Evolutionary conservation across 2,113 vertebrate species (phyloP).

Genomic region (Ammospiza nelsoni): DNA sequence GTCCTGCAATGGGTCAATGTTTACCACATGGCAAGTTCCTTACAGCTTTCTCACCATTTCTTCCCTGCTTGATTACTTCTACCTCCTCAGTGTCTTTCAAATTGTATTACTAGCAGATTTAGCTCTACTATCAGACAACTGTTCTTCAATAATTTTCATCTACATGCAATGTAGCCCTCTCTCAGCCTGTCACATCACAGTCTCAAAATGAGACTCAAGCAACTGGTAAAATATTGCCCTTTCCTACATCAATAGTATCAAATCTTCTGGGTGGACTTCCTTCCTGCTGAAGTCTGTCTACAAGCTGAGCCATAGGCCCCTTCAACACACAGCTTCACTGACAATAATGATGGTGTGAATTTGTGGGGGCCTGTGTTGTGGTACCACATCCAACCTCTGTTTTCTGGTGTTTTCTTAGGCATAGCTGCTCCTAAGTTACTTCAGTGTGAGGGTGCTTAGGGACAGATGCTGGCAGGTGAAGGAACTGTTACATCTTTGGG

Average conservation of each 20-base stretch:
- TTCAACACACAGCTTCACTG: neutral
- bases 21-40: neutral
- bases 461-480: neutral
- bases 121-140: neutral
- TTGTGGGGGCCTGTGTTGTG: neutral
- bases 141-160: neutral
- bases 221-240: neutral
- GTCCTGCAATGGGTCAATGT: neutral
- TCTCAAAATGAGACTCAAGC: neutral
- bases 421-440: neutral
- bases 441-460: neutral
- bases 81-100: neutral
- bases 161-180: fast-evolving
- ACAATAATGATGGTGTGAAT: neutral
- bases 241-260: neutral
- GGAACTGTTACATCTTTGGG: neutral
- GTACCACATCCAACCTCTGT: neutral
- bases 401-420: neutral
- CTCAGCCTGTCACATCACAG: neutral
- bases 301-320: neutral
- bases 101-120: neutral
- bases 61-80: neutral
- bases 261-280: neutral
- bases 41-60: neutral
- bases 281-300: neutral